Percentiles rank a stretch among this genome's conserved stretches.
phyloP scores from a whole-genome alignment of 2,888 invertebrate species.

The Caenorhabditis imperialis region DNA sequence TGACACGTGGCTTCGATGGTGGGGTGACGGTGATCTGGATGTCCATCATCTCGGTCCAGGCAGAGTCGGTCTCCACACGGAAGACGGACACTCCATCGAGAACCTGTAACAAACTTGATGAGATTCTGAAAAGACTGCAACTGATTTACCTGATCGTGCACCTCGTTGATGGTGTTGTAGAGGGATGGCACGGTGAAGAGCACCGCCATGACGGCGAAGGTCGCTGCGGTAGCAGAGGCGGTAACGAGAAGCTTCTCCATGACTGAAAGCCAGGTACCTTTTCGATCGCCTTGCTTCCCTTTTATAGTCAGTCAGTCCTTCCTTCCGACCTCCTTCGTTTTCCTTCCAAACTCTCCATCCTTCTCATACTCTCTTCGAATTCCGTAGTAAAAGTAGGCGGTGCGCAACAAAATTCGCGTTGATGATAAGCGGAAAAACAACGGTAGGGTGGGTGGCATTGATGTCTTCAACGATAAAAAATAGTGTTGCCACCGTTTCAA shows the following conservation, averaged over 20 bases:
- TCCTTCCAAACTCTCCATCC: constrained; percentile 13
- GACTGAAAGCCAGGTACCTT: too few species aligned
- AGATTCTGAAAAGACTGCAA: not conserved
- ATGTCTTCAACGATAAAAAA: constrained; percentile 41
- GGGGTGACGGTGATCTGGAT: constrained; percentile 76
- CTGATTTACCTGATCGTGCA: constrained; percentile 61
- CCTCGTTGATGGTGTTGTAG: constrained; percentile 73
- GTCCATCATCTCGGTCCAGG: constrained; percentile 77
- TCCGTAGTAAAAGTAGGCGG: constrained; percentile 49
- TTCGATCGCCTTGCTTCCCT: too few species aligned
- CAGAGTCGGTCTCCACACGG: constrained; percentile 77
- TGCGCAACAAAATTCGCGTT: constrained; percentile 38
- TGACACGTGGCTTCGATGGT: constrained; percentile 71
- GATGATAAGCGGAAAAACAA: constrained; percentile 47
- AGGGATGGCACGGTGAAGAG: constrained; percentile 73
- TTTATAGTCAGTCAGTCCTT: constrained; percentile 1
- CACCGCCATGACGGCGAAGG: constrained; percentile 69
- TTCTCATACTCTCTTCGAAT: constrained; percentile 16
- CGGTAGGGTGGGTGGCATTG: constrained; percentile 27
- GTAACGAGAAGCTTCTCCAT: constrained; percentile 66
- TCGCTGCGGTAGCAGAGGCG: constrained; percentile 59
- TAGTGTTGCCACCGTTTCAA: constrained; percentile 27
- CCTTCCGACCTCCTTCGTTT: constrained; percentile 1
- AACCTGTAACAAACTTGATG: constrained; percentile 38
- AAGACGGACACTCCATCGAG: constrained; percentile 73